A percentile compares a stretch with the other conserved stretches of the same genome.
Conservation (phyloP, 2,888 invertebrate species). For the Alsophila aescularia region DNA sequence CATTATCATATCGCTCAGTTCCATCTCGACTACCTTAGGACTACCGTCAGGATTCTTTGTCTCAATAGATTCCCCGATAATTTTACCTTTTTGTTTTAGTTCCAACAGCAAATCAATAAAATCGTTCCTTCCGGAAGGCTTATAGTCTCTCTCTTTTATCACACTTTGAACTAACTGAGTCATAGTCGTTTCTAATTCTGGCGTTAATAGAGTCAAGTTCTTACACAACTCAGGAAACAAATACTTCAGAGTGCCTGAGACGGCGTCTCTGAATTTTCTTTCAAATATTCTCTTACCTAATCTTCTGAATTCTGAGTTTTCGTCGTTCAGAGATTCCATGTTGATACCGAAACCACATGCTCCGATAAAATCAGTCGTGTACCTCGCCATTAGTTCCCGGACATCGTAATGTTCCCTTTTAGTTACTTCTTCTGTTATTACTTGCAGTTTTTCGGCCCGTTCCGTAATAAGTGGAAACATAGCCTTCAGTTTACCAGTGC, state of each 20-base stretch:
- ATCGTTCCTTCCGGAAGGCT: constrained; percentile 69
- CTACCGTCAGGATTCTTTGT: constrained; percentile 59
- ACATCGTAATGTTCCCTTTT: constrained; percentile 62
- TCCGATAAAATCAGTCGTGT: constrained; percentile 75
- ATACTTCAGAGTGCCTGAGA: constrained; percentile 57
- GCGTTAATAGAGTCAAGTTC: constrained; percentile 56
- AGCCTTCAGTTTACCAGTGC: constrained; percentile 69
- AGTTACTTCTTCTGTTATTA: constrained; percentile 57
- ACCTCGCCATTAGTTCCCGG: constrained; percentile 73
- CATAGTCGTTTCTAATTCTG: constrained; percentile 62
- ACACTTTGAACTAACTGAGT: constrained; percentile 58
- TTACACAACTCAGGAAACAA: constrained; percentile 69
- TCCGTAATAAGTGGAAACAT: constrained; percentile 75
- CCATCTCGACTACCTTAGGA: constrained; percentile 60
- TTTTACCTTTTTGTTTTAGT: constrained; percentile 65
- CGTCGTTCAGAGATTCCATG: constrained; percentile 65
- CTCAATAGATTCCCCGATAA: constrained; percentile 69
- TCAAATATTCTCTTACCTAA: constrained; percentile 70
- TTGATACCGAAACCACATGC: constrained; percentile 74
- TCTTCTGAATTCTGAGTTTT: constrained; percentile 69
- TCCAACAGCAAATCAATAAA: constrained; percentile 74
- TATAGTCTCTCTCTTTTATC: constrained; percentile 60
- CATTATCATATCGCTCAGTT: constrained; percentile 64
- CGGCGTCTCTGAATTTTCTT: constrained; percentile 57
- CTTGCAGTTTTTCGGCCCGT: constrained; percentile 66